Base-by-base conservation (phyloP, 2,888 invertebrate genomes). In the Ommatoiulus sabulosus region DNA sequence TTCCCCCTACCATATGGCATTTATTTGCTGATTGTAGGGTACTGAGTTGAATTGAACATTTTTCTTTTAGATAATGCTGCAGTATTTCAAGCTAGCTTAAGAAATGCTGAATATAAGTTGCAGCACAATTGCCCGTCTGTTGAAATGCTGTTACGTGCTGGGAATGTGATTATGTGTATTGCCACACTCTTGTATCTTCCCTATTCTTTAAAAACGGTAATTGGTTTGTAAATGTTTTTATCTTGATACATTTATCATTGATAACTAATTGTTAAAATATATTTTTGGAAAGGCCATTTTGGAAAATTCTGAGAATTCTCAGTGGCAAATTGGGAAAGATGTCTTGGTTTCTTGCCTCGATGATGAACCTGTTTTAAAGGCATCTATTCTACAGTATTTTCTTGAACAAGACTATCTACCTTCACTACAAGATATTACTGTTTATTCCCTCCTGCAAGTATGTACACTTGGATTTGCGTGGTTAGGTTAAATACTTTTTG, bases 111-210 rank as follows among this genome's bases (percentile, higher is more conserved):
- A 86, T 88, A 15, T 24, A 20, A n/a, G 20, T 24, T 86, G 12
- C 20, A 88, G 44, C 15, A 20, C 7, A 72, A 3, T 17, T 44
- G 1, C 0, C 12, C 12, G 1, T 86, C 88, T 15, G 44, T 44
- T 44, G 86, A 88, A 20, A 44, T 84, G 20, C 44, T 88, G 43
- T 84, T 86, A 46, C 44, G 35, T 24, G n/a, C 24, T 24, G 86
- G 86, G 5, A 17, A 52, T 15, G 43, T 35, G n/a, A 43, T 88
- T 17, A 57, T 57, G 12, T 46, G 15, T 44, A 10, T 88, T n/a
- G 86, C 86, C 12, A 88, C 35, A 86, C 57, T 48, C 8, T 35
- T 88, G 43, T 88, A 46, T 86, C n/a, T 12, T n/a, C 86, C 88
- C 15, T 72, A 44, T n/a, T 24, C 84, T 43, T 12, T 88, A 6